Base-by-base conservation (phyloP, 2,113 vertebrate genomes). In the Euleptes europaea region DNA sequence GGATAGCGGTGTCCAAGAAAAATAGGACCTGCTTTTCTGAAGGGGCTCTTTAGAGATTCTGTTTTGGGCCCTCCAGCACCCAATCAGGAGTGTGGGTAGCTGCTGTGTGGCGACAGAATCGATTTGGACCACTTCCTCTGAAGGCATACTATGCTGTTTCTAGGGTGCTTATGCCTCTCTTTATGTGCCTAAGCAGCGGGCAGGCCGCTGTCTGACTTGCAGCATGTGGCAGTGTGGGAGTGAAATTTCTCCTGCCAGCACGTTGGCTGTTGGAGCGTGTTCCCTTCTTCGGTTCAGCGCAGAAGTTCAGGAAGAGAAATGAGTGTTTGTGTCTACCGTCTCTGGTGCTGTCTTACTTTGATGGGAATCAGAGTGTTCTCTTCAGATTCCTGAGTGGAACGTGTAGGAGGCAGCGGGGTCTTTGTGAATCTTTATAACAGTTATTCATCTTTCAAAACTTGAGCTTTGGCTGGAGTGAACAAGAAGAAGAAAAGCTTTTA, bases 381-480 rank as follows among this genome's bases (percentile, higher is more conserved):
- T 90, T 79, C 44, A 86, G 47, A n/a, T 88, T 81, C 75, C 83
- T 78, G 33, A 82, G 51, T 47, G 54, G 76, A 44, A 31, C 47
- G 79, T 75, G 33, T 33, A 80, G 19, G 1, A 28, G 70, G 42
- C 19, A 35, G 69, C 31, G 1, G 28, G 44, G 8, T 79, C 9
- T 88, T 80, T 78, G 83, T 54, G 75, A 85, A 57, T 38, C 84
- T 85, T 80, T n/a, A 15, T 8, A 74, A 86, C 40, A 9, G 35
- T n/a, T 83, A 75, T 42, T 74, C 51, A 42, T 74, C n/a, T 73
- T 72, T 83, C 76, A 79, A 77, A 23, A 65, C 67, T 87, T 84
- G 78, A 70, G 84, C n/a, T 23, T 82, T 84, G 67, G 57, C 75
- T 9, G 47, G 40, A 60, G 49, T 84, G 69, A 73, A 42, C 57